phyloP scores from a whole-genome alignment of 2,888 invertebrate genomes.

The Cotesia congregata region DNA sequence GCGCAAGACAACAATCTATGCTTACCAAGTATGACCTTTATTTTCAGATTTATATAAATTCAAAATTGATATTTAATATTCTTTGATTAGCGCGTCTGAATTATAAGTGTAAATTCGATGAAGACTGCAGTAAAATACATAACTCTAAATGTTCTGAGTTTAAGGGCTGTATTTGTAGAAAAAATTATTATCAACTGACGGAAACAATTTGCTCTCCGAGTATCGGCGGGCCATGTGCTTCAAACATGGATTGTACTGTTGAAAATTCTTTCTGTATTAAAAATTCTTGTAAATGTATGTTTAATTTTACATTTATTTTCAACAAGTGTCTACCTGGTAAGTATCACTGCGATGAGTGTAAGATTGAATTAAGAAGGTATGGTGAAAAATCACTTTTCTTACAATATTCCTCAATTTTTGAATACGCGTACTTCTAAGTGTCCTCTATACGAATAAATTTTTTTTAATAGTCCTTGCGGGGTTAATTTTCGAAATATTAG shows the following conservation, averaged over 20 bases:
- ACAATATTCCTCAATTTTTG: too few species aligned
- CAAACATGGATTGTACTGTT: background rate
- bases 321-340: background rate
- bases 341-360: background rate
- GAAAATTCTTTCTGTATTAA: background rate
- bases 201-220: background rate
- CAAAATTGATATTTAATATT: background rate
- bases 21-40: background rate
- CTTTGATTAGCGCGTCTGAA: background rate
- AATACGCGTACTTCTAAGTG: too few species aligned
- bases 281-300: background rate
- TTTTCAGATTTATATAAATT: too few species aligned
- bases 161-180: background rate
- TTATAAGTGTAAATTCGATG: background rate
- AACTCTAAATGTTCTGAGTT: background rate
- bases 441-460: too few species aligned
- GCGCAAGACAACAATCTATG: background rate
- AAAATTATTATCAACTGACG: background rate
- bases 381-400: too few species aligned
- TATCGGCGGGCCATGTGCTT: background rate
- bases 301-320: background rate
- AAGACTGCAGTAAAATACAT: background rate
- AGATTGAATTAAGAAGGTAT: too few species aligned
- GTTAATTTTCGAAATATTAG: too few species aligned
- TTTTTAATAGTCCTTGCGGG: too few species aligned